These are phyloP conservation scores for Mylabris phalerata DNA, from an alignment of 1,140 invertebrate species.

Conservation along the genomic window DNA sequence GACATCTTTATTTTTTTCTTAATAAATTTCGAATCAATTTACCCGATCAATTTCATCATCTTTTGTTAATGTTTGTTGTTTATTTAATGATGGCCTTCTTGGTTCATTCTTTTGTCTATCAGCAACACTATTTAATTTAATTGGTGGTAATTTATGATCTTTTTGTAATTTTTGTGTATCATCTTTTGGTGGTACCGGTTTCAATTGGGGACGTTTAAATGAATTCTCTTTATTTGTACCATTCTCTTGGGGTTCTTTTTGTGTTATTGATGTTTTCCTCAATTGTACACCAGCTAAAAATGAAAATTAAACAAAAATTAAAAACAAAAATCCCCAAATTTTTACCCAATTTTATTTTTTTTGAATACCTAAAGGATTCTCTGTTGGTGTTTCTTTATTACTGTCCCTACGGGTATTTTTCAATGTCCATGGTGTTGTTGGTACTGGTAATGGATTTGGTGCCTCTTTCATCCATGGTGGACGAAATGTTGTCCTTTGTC, in stretches of 20 bases:
- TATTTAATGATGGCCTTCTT: conserved; percentile 13
- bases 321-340: too few relatives aligned
- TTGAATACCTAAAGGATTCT: conserved; percentile 38
- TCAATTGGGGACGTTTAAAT: conserved; percentile 33
- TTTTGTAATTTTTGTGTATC: conserved; percentile 30
- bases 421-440: conserved; percentile 57
- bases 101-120: conserved; percentile 28
- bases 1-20: background rate
- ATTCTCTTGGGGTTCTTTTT: conserved; percentile 37
- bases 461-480: conserved; percentile 79
- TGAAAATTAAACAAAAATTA: background rate
- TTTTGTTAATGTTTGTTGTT: conserved; percentile 16
- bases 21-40: conserved; percentile 6
- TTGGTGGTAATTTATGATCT: conserved; percentile 32
- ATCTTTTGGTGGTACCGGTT: conserved; percentile 36
- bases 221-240: conserved; percentile 36
- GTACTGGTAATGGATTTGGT: conserved; percentile 47
- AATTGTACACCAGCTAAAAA: conserved; percentile 30
- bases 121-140: conserved; percentile 33
- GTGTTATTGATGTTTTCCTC: conserved; percentile 28
- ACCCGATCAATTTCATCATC: conserved; percentile 28
- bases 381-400: conserved; percentile 37
- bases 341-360: too few relatives aligned
- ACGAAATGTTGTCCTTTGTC: conserved; percentile 57
- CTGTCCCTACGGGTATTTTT: conserved; percentile 31